Conservation (phyloP, 2,113 vertebrate genomes). For the Neomonachus schauinslandi region DNA sequence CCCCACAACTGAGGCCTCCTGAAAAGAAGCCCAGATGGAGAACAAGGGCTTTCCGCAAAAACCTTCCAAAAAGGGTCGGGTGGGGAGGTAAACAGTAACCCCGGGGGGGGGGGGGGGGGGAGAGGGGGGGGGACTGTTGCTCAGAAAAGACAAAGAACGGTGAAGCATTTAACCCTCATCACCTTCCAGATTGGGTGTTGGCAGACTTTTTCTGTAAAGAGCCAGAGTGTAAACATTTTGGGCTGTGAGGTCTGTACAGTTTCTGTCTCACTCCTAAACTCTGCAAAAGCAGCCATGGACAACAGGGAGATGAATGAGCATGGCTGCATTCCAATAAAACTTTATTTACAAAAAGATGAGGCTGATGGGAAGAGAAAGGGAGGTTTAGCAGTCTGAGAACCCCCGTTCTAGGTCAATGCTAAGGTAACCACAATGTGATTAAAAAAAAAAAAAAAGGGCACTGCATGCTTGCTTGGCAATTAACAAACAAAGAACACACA, state of each 20-base stretch:
- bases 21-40: neutral
- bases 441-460: constrained; percentile 6
- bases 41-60: neutral
- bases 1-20: neutral
- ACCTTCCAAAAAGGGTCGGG: neutral
- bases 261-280: neutral
- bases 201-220: neutral
- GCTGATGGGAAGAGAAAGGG: neutral
- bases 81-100: neutral
- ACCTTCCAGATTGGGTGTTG: neutral
- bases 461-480: constrained; percentile 48
- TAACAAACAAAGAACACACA: neutral
- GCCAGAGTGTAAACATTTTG: neutral
- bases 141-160: neutral
- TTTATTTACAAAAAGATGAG: neutral
- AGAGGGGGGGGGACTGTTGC: neutral
- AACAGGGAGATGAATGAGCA: fast-evolving
- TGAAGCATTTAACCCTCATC: fast-evolving
- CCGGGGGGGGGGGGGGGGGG: fast-evolving
- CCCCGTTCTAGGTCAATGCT: neutral
- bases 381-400: neutral
- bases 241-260: fast-evolving
- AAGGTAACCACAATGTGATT: constrained; percentile 23
- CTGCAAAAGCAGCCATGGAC: neutral
- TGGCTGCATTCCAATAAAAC: neutral